A percentile compares a stretch with the other conserved stretches of the same genome.
phyloP scores from a whole-genome alignment of 2,113 vertebrate species.

The Cervus canadensis region DNA sequence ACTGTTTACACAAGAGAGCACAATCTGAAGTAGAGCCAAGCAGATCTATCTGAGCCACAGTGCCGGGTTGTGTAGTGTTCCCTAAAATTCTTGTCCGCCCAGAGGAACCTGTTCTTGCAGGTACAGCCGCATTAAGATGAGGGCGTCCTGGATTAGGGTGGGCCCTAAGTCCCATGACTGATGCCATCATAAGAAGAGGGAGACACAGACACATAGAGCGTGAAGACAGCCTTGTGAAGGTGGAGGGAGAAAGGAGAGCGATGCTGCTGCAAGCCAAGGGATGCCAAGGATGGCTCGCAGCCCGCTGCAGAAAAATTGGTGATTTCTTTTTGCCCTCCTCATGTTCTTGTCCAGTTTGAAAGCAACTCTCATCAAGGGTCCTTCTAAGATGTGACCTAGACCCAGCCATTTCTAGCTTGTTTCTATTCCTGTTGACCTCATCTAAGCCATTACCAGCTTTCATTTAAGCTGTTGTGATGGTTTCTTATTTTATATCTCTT shows the following conservation, averaged over 20 bases:
- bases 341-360: neutral
- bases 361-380: neutral
- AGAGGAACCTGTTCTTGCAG: neutral
- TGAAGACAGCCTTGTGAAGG: neutral
- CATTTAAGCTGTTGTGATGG: neutral
- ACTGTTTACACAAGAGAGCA: neutral
- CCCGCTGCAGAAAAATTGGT: neutral
- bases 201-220: neutral
- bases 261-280: fast-evolving
- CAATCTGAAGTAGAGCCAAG: neutral
- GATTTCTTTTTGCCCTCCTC: neutral
- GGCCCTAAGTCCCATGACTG: neutral
- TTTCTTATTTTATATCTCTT: neutral
- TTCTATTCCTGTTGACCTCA: neutral
- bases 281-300: neutral
- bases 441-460: neutral
- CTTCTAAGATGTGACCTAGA: neutral
- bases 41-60: too few species aligned
- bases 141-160: neutral
- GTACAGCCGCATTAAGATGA: neutral
- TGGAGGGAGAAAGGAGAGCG: neutral
- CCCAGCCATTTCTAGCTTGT: neutral
- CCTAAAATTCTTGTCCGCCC: neutral
- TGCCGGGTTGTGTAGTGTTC: neutral
- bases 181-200: neutral